Conservation (phyloP, 2,113 vertebrate species). For the Pristiophorus japonicus region DNA sequence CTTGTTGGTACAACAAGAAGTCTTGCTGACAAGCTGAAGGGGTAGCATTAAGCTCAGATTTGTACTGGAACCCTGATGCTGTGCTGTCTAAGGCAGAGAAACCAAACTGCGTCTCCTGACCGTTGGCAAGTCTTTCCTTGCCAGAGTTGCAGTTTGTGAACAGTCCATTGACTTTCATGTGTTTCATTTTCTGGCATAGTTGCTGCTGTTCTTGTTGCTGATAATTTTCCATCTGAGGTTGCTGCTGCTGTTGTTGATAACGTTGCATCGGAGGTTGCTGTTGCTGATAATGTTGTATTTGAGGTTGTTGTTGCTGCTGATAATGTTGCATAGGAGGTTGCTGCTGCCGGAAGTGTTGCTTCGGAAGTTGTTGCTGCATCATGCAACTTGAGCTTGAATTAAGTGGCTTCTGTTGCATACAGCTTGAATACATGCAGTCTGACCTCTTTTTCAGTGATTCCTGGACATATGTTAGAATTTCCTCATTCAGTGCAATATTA, state of each 20-base stretch:
- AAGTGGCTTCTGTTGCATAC: constrained; percentile 48
- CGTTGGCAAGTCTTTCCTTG: constrained; percentile 43
- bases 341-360: neutral
- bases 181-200: constrained; percentile 64
- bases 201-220: constrained; percentile 53
- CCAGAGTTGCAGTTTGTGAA: constrained; percentile 52
- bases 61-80: constrained; percentile 54
- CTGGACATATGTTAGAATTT: constrained; percentile 69
- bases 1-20: constrained; percentile 53
- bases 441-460: constrained; percentile 63
- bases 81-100: constrained; percentile 50
- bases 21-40: constrained; percentile 55
- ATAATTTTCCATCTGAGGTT: constrained; percentile 35
- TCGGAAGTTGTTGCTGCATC: constrained; percentile 46
- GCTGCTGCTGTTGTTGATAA: constrained; percentile 49
- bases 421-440: constrained; percentile 50
- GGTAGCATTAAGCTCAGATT: constrained; percentile 51
- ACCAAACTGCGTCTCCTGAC: constrained; percentile 48
- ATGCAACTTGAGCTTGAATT: constrained; percentile 51
- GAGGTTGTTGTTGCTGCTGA: constrained; percentile 42
- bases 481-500: constrained; percentile 58
- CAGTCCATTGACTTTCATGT: constrained; percentile 62
- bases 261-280: neutral
- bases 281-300: neutral
- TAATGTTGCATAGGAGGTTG: neutral